Evolutionary conservation across 2,797 vertebrate genomes (phyloP), one percentile per base, ranked within the genome.

Genomic region (Smutsia temminckii): DNA sequence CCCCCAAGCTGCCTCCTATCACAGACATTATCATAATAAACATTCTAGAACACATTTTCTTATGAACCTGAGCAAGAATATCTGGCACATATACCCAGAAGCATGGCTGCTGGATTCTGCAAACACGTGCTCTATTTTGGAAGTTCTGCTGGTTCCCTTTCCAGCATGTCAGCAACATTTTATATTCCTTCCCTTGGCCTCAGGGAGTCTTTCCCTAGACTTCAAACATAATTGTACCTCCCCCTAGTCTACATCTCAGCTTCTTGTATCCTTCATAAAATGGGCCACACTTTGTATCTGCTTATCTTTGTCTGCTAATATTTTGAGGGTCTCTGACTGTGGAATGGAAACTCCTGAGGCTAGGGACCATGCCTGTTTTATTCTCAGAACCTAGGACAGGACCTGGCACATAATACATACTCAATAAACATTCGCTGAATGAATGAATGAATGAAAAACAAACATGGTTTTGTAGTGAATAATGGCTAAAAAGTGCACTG

Each of bases 261-360:
- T 83, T 8, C 12, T 61, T 92, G 13, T 69, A 79, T 64, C 46
- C 42, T 87, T 92, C 27, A 63, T 89, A 86, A 92, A 94, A 79
- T 46, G 29, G 37, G 42, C 53, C 6, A 4, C 42, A 29, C 8
- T 79, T 25, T 42, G 7, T 23, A 53, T 66, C 21, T 63, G 79
- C 68, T 83, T 32, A 46, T 46, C 8, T 79, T 69, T 79, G 55
- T 72, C 42, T 84, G 14, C 40, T 78, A 77, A 2, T 91, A 42
- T 75, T 88, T 88, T 89, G 49, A 91, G 83, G 12, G 7, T 32
- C 13, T 84, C 18, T 80, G 13, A 11, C 49, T 66, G 61, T 69
- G 42, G 77, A 85, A 72, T 53, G 13, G 53, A 37, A 84, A 34
- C 18, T 53, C 16, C 13, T 53, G 68, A 93, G 34, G 59, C 12